phyloP scores from a whole-genome alignment of 2,888 invertebrate genomes.

The Lacanobia wlatinum region DNA sequence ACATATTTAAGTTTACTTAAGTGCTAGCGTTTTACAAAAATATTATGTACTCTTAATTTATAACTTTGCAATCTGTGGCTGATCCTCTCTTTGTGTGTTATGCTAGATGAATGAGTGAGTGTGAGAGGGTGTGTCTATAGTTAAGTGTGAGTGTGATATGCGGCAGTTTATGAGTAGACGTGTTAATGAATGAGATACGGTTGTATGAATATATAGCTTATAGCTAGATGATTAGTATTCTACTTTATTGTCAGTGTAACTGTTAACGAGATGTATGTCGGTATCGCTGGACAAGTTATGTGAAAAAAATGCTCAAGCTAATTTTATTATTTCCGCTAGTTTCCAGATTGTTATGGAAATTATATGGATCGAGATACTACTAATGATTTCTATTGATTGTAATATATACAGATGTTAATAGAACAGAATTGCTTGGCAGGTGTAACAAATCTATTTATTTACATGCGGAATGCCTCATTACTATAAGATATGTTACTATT shows the following conservation, averaged over 20 bases:
- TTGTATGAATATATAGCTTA: no score
- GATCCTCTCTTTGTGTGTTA: no score
- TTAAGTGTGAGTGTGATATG: no score
- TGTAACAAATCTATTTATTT: slow-evolving; percentile 1
- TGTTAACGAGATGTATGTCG: neutral
- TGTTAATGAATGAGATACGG: no score
- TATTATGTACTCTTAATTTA: no score
- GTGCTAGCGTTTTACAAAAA: no score
- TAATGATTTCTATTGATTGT: slow-evolving; percentile 6
- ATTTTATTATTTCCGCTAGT: neutral
- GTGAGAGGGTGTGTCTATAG: no score
- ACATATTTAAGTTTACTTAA: no score
- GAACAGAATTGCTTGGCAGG: neutral
- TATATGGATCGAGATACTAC: neutral
- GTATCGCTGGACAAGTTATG: slow-evolving; percentile 13
- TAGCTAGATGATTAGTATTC: no score
- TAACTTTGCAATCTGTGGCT: no score
- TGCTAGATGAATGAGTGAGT: no score
- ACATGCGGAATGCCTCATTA: slow-evolving; percentile 15
- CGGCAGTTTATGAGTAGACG: no score
- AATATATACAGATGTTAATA: slow-evolving; percentile 5
- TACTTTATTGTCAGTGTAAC: neutral
- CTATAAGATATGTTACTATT: slow-evolving; percentile 27
- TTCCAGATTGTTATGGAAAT: slow-evolving; percentile 10
- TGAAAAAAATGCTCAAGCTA: slow-evolving; percentile 7